Percentiles rank a stretch among this genome's conserved stretches.
Evolutionary conservation across 2,797 vertebrate species (phyloP).

Genomic region (Podarcis lilfordi): DNA sequence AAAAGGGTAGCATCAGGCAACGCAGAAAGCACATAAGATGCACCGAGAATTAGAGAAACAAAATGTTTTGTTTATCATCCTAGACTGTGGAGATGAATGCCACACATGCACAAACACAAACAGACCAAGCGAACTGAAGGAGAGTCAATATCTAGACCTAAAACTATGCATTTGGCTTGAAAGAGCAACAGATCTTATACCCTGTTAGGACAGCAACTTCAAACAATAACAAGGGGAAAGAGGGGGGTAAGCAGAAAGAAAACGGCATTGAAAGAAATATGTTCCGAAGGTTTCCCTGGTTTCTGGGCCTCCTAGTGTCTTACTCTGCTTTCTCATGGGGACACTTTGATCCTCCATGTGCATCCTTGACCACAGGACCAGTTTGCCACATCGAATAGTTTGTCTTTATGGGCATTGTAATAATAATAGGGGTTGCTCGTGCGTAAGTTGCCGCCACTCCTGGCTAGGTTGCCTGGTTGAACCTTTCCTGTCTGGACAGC

Average conservation of each 20-base stretch:
- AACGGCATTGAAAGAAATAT: not conserved
- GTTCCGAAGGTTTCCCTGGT: not conserved
- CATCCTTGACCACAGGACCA: not conserved
- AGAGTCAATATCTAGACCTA: not conserved
- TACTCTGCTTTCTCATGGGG: too few relatives aligned
- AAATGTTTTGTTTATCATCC: constrained; percentile 12
- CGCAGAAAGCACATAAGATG: not conserved
- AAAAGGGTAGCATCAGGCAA: constrained; percentile 23
- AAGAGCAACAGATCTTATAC: not conserved
- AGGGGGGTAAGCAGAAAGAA: not conserved
- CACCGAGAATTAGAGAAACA: constrained; percentile 21
- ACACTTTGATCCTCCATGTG: not conserved
- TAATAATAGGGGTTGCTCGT: too few relatives aligned
- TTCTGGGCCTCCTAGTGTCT: too few relatives aligned
- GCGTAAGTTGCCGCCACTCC: too few relatives aligned
- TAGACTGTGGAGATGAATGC: not conserved
- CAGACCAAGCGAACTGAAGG: not conserved
- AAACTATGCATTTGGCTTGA: not conserved
- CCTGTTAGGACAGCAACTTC: not conserved
- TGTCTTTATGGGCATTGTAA: too few relatives aligned
- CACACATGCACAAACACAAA: not conserved
- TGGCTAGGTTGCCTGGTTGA: too few relatives aligned
- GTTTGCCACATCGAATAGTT: not conserved
- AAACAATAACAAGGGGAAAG: not conserved
- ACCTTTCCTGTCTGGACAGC: too few relatives aligned